Evolutionary conservation across 2,797 vertebrate species (phyloP).

Genomic region (Acridotheres tristis): DNA sequence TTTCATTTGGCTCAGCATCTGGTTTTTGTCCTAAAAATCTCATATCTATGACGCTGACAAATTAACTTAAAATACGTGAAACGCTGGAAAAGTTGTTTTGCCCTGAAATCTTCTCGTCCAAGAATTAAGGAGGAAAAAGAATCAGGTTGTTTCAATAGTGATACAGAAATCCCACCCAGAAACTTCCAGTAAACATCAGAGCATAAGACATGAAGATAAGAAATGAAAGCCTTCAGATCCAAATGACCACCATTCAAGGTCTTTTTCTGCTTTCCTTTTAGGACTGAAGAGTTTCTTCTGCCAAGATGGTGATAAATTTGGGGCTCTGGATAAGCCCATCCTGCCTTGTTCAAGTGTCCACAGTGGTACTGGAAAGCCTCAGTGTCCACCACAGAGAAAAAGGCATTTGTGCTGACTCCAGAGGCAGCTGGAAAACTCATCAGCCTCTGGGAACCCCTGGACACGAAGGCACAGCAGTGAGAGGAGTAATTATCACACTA

Average conservation of each 20-base stretch:
- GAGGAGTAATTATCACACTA: not conserved
- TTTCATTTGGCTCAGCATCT: slow-evolving; percentile 27
- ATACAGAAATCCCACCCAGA: not conserved
- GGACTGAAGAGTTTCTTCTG: not conserved
- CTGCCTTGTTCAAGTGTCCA: not conserved
- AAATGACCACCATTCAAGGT: not conserved
- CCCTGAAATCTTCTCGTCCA: not conserved
- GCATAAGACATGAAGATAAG: not conserved
- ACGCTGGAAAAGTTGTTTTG: not conserved
- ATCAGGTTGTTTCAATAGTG: not conserved
- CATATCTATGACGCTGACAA: not conserved
- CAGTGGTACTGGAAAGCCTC: not conserved
- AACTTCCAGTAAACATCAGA: not conserved
- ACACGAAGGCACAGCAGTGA: not conserved
- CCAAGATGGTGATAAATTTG: not conserved
- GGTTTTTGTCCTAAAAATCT: slow-evolving; percentile 20
- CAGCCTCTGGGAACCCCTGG: not conserved
- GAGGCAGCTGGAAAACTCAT: not conserved
- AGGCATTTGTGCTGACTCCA: not conserved
- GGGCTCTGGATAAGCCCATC: not conserved
- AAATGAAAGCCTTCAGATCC: not conserved
- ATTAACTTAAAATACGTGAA: not conserved
- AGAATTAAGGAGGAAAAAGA: not conserved
- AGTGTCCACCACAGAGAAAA: not conserved
- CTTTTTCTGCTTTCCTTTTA: not conserved